Base-by-base conservation (phyloP, 2,888 invertebrate genomes). In the Glyphotaelius pellucidus region DNA sequence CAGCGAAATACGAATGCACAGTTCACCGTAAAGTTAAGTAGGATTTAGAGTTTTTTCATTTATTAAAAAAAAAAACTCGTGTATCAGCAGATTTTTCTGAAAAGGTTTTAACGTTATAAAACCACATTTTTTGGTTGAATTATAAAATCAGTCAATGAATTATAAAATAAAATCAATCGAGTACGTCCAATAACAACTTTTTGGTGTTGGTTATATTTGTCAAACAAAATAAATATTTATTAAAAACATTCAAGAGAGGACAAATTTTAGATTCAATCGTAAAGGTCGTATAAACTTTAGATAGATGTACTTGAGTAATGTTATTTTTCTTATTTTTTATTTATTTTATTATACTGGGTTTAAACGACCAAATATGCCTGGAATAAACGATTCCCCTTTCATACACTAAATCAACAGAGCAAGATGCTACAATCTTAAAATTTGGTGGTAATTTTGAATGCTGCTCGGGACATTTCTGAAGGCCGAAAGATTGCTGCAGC, bases 401-500 rank as follows among this genome's bases (percentile, higher is more conserved):
- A 9, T 25, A 5, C 25, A 67, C 67, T 67, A 19, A 67, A 25
- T 67, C 67, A 25, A 67, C 67, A 67, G 67, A 19, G 67, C 19
- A 67, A 67, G 67, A 67, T 67, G n/a, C 9, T 67, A 67, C 25
- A 25, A 67, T 67, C 25, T 67, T 67, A n/a, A 67, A 67, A 67
- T 67, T 67, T 25, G 9, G 67, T 67, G 25, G 67, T 67, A 67
- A 67, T 67, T 25, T 67, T 67, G 25, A 67, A 67, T 25, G 25
- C 25, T 31, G 14, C 81, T 32, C 31, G 32, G 81, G 32, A 67
- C 52, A 88, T 88, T 88, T 42, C 47, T 31, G 19, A 31, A 52
- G 31, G 47, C 87, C 52, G 30, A 81, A 81, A 89, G 38, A 81
- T 32, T 38, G n/a, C 30, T 87, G 31, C 80, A 47, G 30, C 35